Evolutionary conservation across 2,888 invertebrate genomes (phyloP), one percentile per base, ranked within the genome.

Genomic region (Agrilus cyanescens): DNA sequence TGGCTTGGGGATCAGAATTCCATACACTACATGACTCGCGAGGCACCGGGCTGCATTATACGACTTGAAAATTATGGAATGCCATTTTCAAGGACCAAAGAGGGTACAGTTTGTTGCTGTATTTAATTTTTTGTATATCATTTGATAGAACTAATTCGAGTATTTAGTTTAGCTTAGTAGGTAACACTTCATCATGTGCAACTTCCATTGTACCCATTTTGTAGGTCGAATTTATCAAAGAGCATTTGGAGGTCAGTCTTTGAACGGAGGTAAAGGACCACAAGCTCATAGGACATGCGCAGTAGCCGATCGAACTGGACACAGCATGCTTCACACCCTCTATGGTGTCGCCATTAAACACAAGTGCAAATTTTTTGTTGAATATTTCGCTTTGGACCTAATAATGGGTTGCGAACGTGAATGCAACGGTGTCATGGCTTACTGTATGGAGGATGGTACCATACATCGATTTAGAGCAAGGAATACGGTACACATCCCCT

Each of bases 1-100:
- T 82, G 82, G 82, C 66, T 83, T 5, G 82, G 82, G 35, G 82
- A 82, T 60, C 81, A 72, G 53, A 78, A 84, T 62, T 82, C 82
- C 32, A 84, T 85, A 53, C 82, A 84, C 59, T 84, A 83, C 61
- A 81, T 85, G 82, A 80, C 81, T 14, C 72, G 71, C 53, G 73
- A 75, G 55, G 76, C 76, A 4, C 74, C 76, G 2, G 63, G 68
- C 37, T 74, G 74, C 43, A 77, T 82, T 40, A 70, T 76, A 55
- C 81, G 82, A 54, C 58, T 75, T 49, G 75, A 75, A 58, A 73
- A 74, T 48, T 52, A 46, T 54, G 81, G 82, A 2, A 76, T 81
- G 72, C 80, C 80, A 1, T 84, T 83, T 62, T 80, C 78, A 48
- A 70, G 82, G 12, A 72, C 76, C 32, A 66, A 72, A 35, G 75